A percentile compares a stretch with the other conserved stretches of the same genome.
phyloP scores from a whole-genome alignment of 1,140 invertebrate species.

The Drosophila dunni region DNA sequence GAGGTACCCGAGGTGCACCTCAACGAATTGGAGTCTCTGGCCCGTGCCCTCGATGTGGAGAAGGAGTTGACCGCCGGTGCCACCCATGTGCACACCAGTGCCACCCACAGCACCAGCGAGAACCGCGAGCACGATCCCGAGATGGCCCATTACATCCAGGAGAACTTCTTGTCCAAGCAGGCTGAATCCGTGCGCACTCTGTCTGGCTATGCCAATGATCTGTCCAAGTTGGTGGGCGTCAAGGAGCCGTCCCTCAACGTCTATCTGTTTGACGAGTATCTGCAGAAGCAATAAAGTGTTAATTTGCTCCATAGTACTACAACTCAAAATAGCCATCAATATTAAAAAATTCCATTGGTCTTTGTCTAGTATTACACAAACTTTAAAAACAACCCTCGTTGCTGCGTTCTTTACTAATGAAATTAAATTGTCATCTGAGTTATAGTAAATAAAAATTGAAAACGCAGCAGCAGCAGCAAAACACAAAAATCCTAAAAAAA shows the following conservation, averaged over 20 bases:
- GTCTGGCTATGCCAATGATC: slow-evolving; percentile 89
- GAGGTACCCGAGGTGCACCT: slow-evolving; percentile 73
- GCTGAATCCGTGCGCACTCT: slow-evolving; percentile 88
- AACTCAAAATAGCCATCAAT: slow-evolving; percentile 46
- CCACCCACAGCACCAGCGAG: slow-evolving; percentile 79
- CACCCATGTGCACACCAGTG: slow-evolving; percentile 87
- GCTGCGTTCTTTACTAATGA: slow-evolving; percentile 27
- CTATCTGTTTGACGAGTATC: slow-evolving; percentile 92
- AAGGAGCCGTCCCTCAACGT: slow-evolving; percentile 88
- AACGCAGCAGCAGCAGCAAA: slow-evolving; percentile 57
- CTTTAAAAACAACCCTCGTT: slow-evolving; percentile 15
- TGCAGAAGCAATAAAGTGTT: slow-evolving; percentile 86
- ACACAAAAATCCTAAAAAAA: slow-evolving; percentile 15
- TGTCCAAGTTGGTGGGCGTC: slow-evolving; percentile 88
- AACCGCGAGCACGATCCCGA: slow-evolving; percentile 88
- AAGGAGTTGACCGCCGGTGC: slow-evolving; percentile 89
- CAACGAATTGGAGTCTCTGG: slow-evolving; percentile 89
- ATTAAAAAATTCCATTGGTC: slow-evolving; percentile 44
- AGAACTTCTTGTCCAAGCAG: slow-evolving; percentile 90
- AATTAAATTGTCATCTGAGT: slow-evolving; percentile 58
- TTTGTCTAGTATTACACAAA: slow-evolving; percentile 35
- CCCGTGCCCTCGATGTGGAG: slow-evolving; percentile 90
- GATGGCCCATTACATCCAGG: slow-evolving; percentile 90
- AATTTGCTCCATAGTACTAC: background rate
- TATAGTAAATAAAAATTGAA: slow-evolving; percentile 64